phyloP scores from a whole-genome alignment of 1,140 invertebrate species.

The Trissolcus basalis region DNA sequence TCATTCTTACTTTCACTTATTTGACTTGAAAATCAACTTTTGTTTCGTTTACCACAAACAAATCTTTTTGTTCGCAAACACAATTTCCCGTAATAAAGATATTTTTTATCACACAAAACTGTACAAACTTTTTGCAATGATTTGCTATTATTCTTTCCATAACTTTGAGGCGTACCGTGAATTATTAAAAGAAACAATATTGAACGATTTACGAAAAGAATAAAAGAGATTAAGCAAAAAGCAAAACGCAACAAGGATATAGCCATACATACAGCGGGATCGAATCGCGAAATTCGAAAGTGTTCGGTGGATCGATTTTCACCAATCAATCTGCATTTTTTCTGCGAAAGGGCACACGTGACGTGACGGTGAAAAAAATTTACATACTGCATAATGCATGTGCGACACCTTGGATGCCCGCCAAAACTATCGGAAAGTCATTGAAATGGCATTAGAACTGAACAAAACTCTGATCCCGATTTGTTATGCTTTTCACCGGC shows the following conservation, averaged over 20 bases:
- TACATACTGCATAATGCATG: slow-evolving; percentile 71
- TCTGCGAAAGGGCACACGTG: slow-evolving; percentile 71
- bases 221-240: too few species aligned
- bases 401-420: slow-evolving; percentile 61
- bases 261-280: too few species aligned
- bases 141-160: background rate
- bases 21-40: too few species aligned
- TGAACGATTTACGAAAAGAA: too few species aligned
- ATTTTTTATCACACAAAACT: too few species aligned
- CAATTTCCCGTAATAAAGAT: too few species aligned
- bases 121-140: background rate
- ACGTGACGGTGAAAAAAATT: slow-evolving; percentile 74
- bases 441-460: slow-evolving; percentile 70
- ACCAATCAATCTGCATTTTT: slow-evolving; percentile 70
- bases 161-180: background rate
- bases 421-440: slow-evolving; percentile 75
- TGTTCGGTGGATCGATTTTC: slow-evolving; percentile 39
- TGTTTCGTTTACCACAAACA: too few species aligned
- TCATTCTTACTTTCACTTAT: too few species aligned
- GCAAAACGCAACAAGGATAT: too few species aligned
- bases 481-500: slow-evolving; percentile 40
- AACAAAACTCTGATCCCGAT: slow-evolving; percentile 18
- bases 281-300: slow-evolving; percentile 21
- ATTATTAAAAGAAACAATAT: too few species aligned
- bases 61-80: too few species aligned